Conservation (phyloP, 1,140 invertebrate genomes). For the Galleria mellonella region DNA sequence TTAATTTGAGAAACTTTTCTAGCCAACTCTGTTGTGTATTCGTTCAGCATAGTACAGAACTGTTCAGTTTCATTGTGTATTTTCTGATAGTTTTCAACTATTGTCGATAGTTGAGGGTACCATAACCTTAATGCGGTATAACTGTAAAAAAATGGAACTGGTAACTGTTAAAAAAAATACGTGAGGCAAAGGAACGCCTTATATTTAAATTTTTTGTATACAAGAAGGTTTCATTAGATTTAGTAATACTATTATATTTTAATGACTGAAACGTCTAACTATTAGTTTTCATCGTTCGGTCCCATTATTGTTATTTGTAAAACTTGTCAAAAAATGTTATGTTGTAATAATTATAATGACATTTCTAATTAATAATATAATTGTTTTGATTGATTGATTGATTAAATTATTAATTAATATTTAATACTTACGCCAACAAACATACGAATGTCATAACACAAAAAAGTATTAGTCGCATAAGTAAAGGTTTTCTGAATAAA, state of each 20-base stretch:
- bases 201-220: neutral
- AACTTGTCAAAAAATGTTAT: too few species aligned
- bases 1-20: conserved; percentile 1
- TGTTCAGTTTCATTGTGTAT: conserved; percentile 20
- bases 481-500: conserved; percentile 26
- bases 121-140: conserved; percentile 44
- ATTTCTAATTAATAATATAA: too few species aligned
- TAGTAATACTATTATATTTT: too few species aligned
- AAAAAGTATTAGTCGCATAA: conserved; percentile 32
- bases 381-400: too few species aligned
- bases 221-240: too few species aligned
- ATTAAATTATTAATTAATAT: too few species aligned
- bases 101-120: conserved; percentile 52
- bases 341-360: too few species aligned
- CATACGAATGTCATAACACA: conserved; percentile 29
- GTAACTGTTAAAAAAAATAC: too few species aligned
- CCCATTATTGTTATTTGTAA: too few species aligned
- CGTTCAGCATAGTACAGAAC: conserved; percentile 43
- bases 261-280: too few species aligned
- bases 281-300: too few species aligned
- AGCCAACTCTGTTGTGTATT: conserved; percentile 16
- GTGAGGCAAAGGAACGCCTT: too few species aligned
- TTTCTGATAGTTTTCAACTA: conserved; percentile 34
- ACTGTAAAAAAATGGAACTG: conserved; percentile 18
- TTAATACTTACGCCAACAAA: conserved; percentile 39